Base-by-base conservation (phyloP, 2,113 vertebrate genomes). In the Lathamus discolor region DNA sequence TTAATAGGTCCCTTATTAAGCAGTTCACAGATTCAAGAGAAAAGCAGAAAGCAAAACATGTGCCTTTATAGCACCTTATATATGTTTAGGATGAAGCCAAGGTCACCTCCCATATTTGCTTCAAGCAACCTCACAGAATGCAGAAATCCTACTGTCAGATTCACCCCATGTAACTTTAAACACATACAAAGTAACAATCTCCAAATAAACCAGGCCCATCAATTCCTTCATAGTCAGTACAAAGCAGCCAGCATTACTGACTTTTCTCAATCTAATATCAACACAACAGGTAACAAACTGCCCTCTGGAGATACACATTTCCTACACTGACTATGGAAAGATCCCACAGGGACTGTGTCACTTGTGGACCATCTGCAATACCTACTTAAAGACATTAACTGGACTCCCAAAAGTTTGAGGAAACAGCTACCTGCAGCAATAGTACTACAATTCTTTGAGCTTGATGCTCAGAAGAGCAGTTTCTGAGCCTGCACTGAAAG, bases 241-340 rank as follows among this genome's bases (percentile, higher is more conserved):
- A 88, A 85, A 92, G 55, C 22, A 76, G 27, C 9, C 9, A 23
- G 29, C 14, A 20, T 77, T 93, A 76, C 49, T 69, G 7, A 41
- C 28, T 57, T 80, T 74, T 88, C 63, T 86, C 63, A 86, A 41
- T 69, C 25, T 73, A 69, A 77, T 88, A 76, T 48, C 70, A 92
- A 77, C 52, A 66, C 44, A 83, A 86, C 1, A 13, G 37, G 31
- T 64, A 68, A 92, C 61, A 68, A 85, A 81, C 31, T 54, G 41
- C 17, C 17, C 61, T 78, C 61, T 78, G 44, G 80, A 92, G 69
- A 83, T 5, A 35, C 4, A 18, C 13, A 49, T 84, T 83, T 88
- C 77, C 63, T 74, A 77, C 63, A 33, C 1, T 37, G 83, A 41
- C 63, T 82, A 41, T 2, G 37, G 49, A 66, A 28, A 86, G 14